phyloP scores from a whole-genome alignment of 1,140 invertebrate genomes.

The Pseudobourletiella spinata region DNA sequence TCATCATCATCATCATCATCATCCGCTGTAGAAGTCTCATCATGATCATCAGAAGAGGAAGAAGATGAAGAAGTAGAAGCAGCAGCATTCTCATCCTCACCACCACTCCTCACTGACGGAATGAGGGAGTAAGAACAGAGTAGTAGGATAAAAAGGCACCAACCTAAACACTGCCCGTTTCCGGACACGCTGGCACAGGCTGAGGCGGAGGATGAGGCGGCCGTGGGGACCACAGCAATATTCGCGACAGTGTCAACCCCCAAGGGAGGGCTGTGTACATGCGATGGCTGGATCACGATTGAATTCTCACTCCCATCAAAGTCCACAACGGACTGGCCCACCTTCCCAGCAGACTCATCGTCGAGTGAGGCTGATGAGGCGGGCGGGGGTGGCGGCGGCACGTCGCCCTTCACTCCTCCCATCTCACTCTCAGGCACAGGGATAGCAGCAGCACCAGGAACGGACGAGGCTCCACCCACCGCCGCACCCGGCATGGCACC shows the following conservation, averaged over 20 bases:
- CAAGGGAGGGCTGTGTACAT: conserved; percentile 20
- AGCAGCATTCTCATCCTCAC: too few relatives aligned
- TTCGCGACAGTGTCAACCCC: conserved; percentile 17
- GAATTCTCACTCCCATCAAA: conserved; percentile 34
- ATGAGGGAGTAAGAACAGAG: conserved; percentile 1
- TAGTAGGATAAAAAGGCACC: conserved; percentile 36
- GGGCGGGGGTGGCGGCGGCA: not conserved
- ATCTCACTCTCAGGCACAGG: not conserved
- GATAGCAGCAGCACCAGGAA: not conserved
- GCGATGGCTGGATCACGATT: conserved; percentile 20
- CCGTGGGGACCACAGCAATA: not conserved
- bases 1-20: too few relatives aligned
- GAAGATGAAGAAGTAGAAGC: too few relatives aligned
- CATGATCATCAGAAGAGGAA: too few relatives aligned
- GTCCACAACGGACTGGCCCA: conserved; percentile 6
- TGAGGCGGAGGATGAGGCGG: conserved; percentile 20
- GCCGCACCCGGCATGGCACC: not conserved
- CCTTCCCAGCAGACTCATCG: conserved; percentile 4
- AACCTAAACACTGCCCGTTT: conserved; percentile 36
- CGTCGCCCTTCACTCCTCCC: not conserved
- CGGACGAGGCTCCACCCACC: not conserved
- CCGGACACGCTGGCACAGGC: conserved; percentile 26
- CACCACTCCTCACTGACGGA: too few relatives aligned
- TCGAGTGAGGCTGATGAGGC: not conserved
- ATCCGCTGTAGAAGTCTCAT: too few relatives aligned